Percentiles rank a stretch among this genome's conserved stretches.
Evolutionary conservation across 2,797 vertebrate species (phyloP).

Genomic region (Ispidina picta): DNA sequence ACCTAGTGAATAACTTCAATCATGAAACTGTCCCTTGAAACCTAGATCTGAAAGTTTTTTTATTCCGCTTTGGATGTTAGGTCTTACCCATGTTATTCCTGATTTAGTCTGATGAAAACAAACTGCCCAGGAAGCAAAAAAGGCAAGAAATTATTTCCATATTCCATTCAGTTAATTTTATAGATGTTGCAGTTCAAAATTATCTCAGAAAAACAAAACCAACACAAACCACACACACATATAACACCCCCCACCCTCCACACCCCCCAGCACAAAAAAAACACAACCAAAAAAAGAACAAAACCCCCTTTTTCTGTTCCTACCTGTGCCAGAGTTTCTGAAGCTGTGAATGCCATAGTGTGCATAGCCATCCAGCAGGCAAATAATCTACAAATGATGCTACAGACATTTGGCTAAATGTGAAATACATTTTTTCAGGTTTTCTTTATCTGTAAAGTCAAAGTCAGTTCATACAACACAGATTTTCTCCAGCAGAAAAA

Average conservation of each 20-base stretch:
- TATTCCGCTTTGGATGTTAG: neutral
- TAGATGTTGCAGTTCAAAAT: neutral
- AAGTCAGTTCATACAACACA: neutral
- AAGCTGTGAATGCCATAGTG: neutral
- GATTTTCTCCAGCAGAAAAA: neutral
- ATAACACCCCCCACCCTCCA: too few relatives aligned
- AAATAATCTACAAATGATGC: neutral
- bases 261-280: neutral
- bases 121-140: neutral
- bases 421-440: neutral
- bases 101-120: neutral
- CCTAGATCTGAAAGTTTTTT: neutral
- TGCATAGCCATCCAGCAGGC: neutral
- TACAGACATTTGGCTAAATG: neutral
- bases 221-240: neutral
- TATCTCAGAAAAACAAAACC: too few relatives aligned
- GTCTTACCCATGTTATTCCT: neutral
- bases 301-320: neutral
- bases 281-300: too few relatives aligned
- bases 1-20: neutral
- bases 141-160: neutral
- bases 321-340: neutral
- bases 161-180: neutral
- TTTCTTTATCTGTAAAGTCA: neutral
- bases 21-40: neutral